phyloP scores from a whole-genome alignment of 2,888 invertebrate species.

The Temnothorax rugatulus region DNA sequence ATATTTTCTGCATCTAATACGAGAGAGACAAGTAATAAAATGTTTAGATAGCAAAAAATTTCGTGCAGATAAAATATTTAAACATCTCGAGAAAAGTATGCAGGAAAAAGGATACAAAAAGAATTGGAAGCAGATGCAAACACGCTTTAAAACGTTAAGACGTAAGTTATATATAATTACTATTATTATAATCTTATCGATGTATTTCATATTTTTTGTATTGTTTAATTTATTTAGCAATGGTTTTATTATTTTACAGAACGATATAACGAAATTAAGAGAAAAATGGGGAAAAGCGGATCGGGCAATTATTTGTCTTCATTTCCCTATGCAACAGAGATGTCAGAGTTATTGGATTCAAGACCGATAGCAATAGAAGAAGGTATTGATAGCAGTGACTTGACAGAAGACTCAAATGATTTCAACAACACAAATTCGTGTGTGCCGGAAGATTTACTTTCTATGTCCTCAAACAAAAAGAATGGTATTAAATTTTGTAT shows the following conservation, averaged over 20 bases:
- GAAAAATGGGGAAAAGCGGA: slow-evolving; percentile 3
- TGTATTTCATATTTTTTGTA: neutral
- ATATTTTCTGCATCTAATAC: neutral
- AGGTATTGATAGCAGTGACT: neutral
- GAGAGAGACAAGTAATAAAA: too few species aligned
- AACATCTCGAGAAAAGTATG: neutral
- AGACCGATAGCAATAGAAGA: neutral
- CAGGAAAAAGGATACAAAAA: slow-evolving; percentile 8
- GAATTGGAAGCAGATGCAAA: neutral
- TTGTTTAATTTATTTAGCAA: neutral
- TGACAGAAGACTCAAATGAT: neutral
- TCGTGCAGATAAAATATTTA: slow-evolving; percentile 9
- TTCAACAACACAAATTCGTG: neutral
- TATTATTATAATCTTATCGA: neutral
- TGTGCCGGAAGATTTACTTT: neutral
- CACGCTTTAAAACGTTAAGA: neutral
- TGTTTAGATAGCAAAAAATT: too few species aligned
- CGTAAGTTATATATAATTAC: slow-evolving; percentile 11
- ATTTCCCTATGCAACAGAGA: slow-evolving; percentile 1
- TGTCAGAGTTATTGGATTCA: neutral
- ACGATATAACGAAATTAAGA: neutral
- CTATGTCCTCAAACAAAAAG: neutral
- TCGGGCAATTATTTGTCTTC: neutral
- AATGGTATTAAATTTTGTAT: neutral
- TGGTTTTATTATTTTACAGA: neutral